Evolutionary conservation across 2,888 invertebrate species (phyloP), one percentile per base, ranked within the genome.

Genomic region (Sisyra terminalis): DNA sequence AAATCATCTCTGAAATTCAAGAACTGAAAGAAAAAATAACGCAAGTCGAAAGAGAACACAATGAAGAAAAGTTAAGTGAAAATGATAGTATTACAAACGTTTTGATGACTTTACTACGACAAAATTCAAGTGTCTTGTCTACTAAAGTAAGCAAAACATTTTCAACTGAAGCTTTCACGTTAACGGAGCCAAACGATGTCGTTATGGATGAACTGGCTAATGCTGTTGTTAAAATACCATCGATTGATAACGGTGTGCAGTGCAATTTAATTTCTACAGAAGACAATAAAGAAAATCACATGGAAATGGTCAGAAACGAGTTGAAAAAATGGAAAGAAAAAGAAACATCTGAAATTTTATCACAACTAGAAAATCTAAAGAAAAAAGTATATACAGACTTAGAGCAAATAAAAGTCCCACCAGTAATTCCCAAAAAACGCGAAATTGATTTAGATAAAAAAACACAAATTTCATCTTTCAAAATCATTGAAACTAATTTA

Each of bases 1-100:
- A 74, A 55, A 57, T 83, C 44, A 69, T 75, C 43, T 58, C 69
- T 36, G 76, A 77, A 55, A 73, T 77, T 31, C 76, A 76, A 52
- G 69, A 70, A 30, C 53, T 77, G 7, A 77, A 76, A 51, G 74
- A 76, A 48, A 24, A 24, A 24, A 3, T 24, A 5, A 24, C 24
- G 7, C 24, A 3, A 34, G 11, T 14, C 14, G 34, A 34, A 34
- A 7, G 16, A 39, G 18, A 9, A 18, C 17, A 39, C n/a, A 9
- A 13, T 13, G 9, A 39, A 16, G 24, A 39, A 16, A 18, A 39
- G n/a, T 16, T 39, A 4, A 39, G 16, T 17, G 11, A 35, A 37
- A 16, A 11, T 8, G 11, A 43, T 37, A 11, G 16, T 6, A 18
- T 18, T 1, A 31, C 24, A 37, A 11, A 32, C 29, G 16, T 13